These are phyloP conservation scores for Rhinogobio ventralis DNA, from an alignment of 2,797 vertebrate species.

Conservation along the genomic window DNA sequence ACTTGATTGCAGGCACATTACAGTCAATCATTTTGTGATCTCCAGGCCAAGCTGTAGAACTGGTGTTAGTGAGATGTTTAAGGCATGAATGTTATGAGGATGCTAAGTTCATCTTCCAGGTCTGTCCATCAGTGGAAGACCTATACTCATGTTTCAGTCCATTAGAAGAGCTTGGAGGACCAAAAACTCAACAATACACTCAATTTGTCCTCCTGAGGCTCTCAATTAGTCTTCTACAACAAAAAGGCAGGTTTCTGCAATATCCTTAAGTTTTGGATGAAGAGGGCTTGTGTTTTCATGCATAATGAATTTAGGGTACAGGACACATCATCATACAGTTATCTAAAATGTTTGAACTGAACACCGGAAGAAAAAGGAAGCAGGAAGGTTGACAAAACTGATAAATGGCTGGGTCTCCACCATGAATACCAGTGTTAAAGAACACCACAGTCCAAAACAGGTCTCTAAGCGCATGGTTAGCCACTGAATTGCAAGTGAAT, in stretches of 20 bases:
- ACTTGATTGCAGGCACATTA: background rate
- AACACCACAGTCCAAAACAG: background rate
- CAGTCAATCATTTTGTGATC: background rate
- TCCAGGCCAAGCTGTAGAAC: conserved; percentile 1
- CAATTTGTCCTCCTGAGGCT: background rate
- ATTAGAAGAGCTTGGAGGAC: background rate
- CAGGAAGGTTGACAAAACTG: background rate
- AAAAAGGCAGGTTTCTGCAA: background rate
- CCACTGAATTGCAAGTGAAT: background rate
- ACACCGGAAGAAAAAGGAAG: background rate
- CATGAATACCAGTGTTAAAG: background rate
- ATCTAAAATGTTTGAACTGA: conserved; percentile 5
- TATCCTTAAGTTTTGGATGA: background rate
- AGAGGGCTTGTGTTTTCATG: background rate
- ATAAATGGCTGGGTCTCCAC: background rate
- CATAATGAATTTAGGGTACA: conserved; percentile 1
- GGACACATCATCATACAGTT: conserved; percentile 1
- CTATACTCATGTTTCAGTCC: conserved; percentile 7
- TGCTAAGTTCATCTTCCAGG: conserved; percentile 1
- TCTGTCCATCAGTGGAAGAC: background rate
- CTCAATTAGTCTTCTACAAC: background rate
- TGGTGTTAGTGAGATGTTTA: conserved; percentile 32
- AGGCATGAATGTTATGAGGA: conserved; percentile 48
- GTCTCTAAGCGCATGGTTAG: background rate
- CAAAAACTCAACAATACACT: background rate